Percentiles rank a stretch among this genome's conserved stretches.
phyloP scores from a whole-genome alignment of 2,113 vertebrate genomes.

The Coryphaenoides rupestris region DNA sequence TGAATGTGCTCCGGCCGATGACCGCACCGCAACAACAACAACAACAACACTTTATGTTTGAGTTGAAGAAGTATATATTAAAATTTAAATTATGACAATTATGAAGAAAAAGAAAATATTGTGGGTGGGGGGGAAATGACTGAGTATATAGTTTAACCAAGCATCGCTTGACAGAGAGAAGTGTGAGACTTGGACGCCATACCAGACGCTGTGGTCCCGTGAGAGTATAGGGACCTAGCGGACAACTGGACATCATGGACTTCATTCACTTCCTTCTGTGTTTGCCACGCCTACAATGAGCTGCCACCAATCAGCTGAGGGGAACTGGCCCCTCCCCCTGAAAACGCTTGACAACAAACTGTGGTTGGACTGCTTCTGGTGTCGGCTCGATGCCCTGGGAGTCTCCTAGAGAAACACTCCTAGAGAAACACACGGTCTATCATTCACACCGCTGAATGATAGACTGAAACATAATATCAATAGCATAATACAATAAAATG shows the following conservation, averaged over 20 bases:
- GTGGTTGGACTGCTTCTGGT: conserved; percentile 58
- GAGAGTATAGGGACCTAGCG: conserved; percentile 44
- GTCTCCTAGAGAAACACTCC: conserved; percentile 51
- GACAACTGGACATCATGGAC: conserved; percentile 65
- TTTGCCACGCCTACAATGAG: conserved; percentile 69
- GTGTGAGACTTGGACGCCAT: conserved; percentile 85
- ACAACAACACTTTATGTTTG: no score
- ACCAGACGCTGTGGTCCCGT: conserved; percentile 70
- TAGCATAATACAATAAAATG: conserved; percentile 6
- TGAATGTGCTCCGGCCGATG: no score
- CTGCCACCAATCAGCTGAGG: conserved; percentile 60
- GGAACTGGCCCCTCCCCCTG: conserved; percentile 47
- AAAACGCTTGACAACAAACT: conserved; percentile 44
- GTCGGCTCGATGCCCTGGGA: conserved; percentile 53
- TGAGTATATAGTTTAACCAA: conserved; percentile 50
- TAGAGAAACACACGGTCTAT: no score
- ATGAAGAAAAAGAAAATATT: conserved; percentile 47
- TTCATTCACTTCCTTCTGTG: conserved; percentile 62
- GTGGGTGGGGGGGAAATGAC: conserved; percentile 45
- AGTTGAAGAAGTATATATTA: conserved; percentile 20
- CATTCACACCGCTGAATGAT: conserved; percentile 62
- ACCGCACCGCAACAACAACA: no score
- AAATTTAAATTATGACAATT: conserved; percentile 20
- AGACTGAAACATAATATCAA: conserved; percentile 34
- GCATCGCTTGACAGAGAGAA: conserved; percentile 67